Percentiles rank a stretch among this genome's conserved stretches.
These are phyloP conservation scores for western clawed frog (Xenopus tropicalis) DNA, from an alignment of 2,113 vertebrate species.

Conservation along the genomic window UCB_Xtro_10.0 CM004446.2:7576001-7576500, in stretches of 20 bases:
- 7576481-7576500: not conserved
- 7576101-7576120: conserved; percentile 55
- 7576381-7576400: too few species aligned
- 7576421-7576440: not conserved
- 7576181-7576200: conserved; percentile 53
- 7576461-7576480: not conserved
- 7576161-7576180: conserved; percentile 55
- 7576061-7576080: conserved; percentile 31
- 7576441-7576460: not conserved
- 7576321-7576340: conserved; percentile 48
- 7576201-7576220: conserved; percentile 51
- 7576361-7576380: not conserved
- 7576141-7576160: conserved; percentile 55
- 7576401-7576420: not conserved
- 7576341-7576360: conserved; percentile 34
- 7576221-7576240: conserved; percentile 53
- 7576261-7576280: conserved; percentile 59
- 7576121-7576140: conserved; percentile 60
- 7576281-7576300: conserved; percentile 55
- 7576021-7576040: conserved; percentile 5
- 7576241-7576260: conserved; percentile 56
- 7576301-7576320: conserved; percentile 45
- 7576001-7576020: not conserved
- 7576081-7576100: conserved; percentile 22
- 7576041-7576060: conserved; percentile 9